These are phyloP conservation scores for Acrossocheilus fasciatus DNA, from an alignment of 2,797 vertebrate species.

Conservation along the genomic window DNA sequence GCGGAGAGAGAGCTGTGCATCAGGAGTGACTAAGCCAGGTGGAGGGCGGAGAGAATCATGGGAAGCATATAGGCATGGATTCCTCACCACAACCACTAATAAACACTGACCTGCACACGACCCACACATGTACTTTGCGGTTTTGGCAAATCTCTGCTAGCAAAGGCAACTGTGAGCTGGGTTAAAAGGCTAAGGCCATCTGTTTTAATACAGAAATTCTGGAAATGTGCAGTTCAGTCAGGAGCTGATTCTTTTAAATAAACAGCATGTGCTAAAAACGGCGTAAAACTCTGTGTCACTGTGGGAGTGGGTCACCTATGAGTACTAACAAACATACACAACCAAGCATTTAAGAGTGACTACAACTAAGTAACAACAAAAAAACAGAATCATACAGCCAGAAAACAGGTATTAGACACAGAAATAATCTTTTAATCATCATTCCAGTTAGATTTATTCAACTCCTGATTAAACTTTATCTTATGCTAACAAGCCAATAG, in stretches of 20 bases:
- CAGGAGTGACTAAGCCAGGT: constrained; percentile 71
- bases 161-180: background rate
- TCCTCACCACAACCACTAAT: constrained; percentile 34
- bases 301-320: constrained; percentile 26
- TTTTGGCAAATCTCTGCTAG: constrained; percentile 3
- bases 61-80: constrained; percentile 59
- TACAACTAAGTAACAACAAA: constrained; percentile 47
- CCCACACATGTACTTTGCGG: background rate
- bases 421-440: background rate
- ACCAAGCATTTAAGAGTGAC: constrained; percentile 21
- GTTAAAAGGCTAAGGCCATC: background rate
- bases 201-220: background rate
- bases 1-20: constrained; percentile 66
- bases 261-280: background rate
- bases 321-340: constrained; percentile 23
- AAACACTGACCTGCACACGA: constrained; percentile 48
- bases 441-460: background rate
- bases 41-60: constrained; percentile 68
- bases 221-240: constrained; percentile 53
- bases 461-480: background rate
- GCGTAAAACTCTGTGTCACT: constrained; percentile 2
- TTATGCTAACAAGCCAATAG: background rate
- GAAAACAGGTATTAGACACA: constrained; percentile 44
- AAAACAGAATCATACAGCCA: constrained; percentile 49
- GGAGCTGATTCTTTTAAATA: constrained; percentile 3